A percentile compares a stretch with the other conserved stretches of the same genome.
phyloP scores from a whole-genome alignment of 2,797 vertebrate genomes.

The Esox lucius region DNA sequence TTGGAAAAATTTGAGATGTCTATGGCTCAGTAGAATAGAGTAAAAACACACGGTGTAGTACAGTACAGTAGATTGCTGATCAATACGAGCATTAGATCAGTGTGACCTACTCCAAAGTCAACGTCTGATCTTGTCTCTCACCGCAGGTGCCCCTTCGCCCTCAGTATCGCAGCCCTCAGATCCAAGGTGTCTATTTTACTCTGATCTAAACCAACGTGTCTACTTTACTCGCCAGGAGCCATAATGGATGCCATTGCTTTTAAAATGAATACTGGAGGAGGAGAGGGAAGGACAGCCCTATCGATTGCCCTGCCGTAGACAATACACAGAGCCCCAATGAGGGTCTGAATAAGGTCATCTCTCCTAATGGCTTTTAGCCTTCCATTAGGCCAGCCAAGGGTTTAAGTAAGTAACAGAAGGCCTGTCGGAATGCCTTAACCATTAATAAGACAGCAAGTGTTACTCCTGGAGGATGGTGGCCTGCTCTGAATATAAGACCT shows the following conservation, averaged over 20 bases:
- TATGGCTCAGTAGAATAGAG: not conserved
- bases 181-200: conserved; percentile 8
- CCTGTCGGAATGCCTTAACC: conserved; percentile 71
- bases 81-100: not conserved
- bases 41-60: too few relatives aligned
- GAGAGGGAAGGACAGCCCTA: conserved; percentile 47
- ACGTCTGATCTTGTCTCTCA: conserved; percentile 26
- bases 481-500: not conserved
- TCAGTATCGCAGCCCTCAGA: conserved; percentile 30
- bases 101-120: conserved; percentile 21
- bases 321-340: conserved; percentile 55
- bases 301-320: conserved; percentile 64
- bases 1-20: not conserved
- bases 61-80: not conserved
- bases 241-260: conserved; percentile 52
- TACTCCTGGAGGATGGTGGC: conserved; percentile 50
- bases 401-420: conserved; percentile 79
- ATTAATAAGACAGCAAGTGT: conserved; percentile 64
- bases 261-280: conserved; percentile 56
- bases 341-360: conserved; percentile 62
- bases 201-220: conserved; percentile 38
- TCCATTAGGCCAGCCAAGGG: conserved; percentile 72
- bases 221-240: conserved; percentile 61
- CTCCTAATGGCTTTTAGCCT: conserved; percentile 69
- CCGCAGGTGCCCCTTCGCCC: conserved; percentile 34